Evolutionary conservation across 1,140 invertebrate genomes (phyloP).

Genomic region (Bombus waltoni): DNA sequence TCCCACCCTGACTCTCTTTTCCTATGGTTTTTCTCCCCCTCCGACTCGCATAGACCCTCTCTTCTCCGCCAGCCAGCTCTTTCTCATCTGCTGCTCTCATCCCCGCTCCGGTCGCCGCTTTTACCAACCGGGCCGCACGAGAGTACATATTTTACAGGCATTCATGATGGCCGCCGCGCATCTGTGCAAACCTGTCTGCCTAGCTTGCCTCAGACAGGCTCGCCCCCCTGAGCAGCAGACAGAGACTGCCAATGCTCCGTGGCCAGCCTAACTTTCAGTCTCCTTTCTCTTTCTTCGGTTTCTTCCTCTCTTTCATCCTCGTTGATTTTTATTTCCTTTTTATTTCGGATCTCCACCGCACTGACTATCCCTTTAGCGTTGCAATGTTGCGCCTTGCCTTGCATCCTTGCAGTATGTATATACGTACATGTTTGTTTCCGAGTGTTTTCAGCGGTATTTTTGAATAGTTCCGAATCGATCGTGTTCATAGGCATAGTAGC

Average conservation of each 20-base stretch:
- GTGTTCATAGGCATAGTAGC: not conserved
- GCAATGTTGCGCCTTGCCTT: not conserved
- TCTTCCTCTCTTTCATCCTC: too few species aligned
- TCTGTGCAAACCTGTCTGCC: conserved; percentile 82
- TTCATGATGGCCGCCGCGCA: conserved; percentile 83
- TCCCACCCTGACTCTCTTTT: conserved; percentile 56
- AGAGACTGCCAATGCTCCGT: conserved; percentile 40
- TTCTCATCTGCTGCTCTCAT: conserved; percentile 57
- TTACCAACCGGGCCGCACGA: conserved; percentile 69
- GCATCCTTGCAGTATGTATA: not conserved
- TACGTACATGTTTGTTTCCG: not conserved
- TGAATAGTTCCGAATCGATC: not conserved
- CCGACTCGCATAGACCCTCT: conserved; percentile 38
- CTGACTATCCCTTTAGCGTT: not conserved
- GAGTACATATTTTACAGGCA: conserved; percentile 84
- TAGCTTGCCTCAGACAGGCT: conserved; percentile 69
- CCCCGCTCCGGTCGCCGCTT: conserved; percentile 64
- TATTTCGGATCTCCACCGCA: too few species aligned
- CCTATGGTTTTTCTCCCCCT: conserved; percentile 65
- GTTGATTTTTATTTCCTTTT: not conserved
- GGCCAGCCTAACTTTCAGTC: conserved; percentile 37
- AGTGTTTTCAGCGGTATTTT: too few species aligned
- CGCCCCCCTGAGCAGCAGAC: conserved; percentile 70
- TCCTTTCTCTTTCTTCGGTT: conserved; percentile 21
- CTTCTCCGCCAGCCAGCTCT: conserved; percentile 41